Base-by-base conservation (phyloP, 2,113 vertebrate genomes). In the Heliornis fulica region DNA sequence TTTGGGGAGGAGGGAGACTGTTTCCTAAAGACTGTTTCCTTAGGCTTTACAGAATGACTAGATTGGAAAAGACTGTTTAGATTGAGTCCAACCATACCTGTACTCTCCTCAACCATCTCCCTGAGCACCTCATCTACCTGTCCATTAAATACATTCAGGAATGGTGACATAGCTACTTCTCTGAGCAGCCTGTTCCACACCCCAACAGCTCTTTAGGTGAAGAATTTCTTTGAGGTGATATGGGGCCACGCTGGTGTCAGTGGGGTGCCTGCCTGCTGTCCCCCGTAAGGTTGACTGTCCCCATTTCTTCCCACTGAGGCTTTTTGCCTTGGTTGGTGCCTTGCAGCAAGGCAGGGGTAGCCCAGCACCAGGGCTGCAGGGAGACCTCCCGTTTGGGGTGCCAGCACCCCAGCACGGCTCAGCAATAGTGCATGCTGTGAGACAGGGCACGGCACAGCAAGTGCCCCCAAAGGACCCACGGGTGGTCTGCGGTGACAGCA, bases 381-480 rank as follows among this genome's bases (percentile, higher is more conserved):
- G 50, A 43, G 40, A 31, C n/a, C 8, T 13, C 46, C 31, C 4
- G 7, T 87, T 51, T 32, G 57, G 61, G 48, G 19, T 20, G 43
- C 40, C 53, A 41, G 48, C 1, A 0, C 36, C 29, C 28, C 1
- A 13, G 13, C 34, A 21, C 10, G 60, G 66, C 34, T 4, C 21
- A 41, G 9, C 0, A 4, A 36, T 15, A 51, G 22, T 23, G 31
- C n/a, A 6, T 0, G 1, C 40, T 1, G 0, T 4, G 78, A 65
- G 40, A 46, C 0, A 0, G 29, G 29, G 9, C 17, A 7, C 14
- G 23, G 77, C 23, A 65, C 1, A 0, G 17, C 1, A 0, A 15
- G 51, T 38, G 69, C 18, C 41, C 40, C 10, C 38, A 23, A 3
- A 48, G 7, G 19, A 45, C n/a, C 12, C 0, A 1, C 36, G 13